Base-by-base conservation (phyloP, 2,113 vertebrate species). In the Alosa alosa region DNA sequence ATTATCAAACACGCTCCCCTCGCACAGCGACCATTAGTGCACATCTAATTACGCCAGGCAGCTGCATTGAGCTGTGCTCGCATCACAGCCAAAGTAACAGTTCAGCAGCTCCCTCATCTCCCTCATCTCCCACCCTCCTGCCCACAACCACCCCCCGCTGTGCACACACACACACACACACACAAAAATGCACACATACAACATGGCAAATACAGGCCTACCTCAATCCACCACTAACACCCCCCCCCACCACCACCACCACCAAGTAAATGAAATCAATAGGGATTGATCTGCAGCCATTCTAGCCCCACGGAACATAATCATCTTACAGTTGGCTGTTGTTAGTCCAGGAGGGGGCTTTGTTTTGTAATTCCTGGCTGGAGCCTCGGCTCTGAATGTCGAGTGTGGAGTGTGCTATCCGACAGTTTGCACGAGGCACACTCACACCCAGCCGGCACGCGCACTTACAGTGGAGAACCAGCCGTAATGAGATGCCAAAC, bases 401-500 rank as follows among this genome's bases (percentile, higher is more conserved):
- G 60, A 84, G 82, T 47, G 31, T 44, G 25, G 41, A 86, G 75
- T 85, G 49, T 47, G 78, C 25, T 85, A 86, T 86, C 44, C 68
- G 82, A 82, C 82, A 36, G 50, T 75, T 47, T 46, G 83, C 11
- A 68, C 72, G 82, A 86, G 41, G 88, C 81, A 81, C 47, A 9
- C 60, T 64, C 60, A 8, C 60, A 0, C 22, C 7, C 60, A 83
- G 81, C 50, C 25, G 52, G 75, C 47, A 41, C 84, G 81, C 49
- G 78, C 41, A 44, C 41, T 88, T 50, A 55, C 6, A 52, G 84
- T 47, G 52, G 36, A 75, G 60, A 41, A 52, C 49, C 49, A 84
- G 83, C 55, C 39, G 11, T 87, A 89, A 86, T 89, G 78, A 81
- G 46, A 55, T 31, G 83, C 20, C 7, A 86, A 88, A 86, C 41